These are phyloP conservation scores for Mustelus asterias DNA, from an alignment of 2,113 vertebrate genomes.

Conservation along the genomic window DNA sequence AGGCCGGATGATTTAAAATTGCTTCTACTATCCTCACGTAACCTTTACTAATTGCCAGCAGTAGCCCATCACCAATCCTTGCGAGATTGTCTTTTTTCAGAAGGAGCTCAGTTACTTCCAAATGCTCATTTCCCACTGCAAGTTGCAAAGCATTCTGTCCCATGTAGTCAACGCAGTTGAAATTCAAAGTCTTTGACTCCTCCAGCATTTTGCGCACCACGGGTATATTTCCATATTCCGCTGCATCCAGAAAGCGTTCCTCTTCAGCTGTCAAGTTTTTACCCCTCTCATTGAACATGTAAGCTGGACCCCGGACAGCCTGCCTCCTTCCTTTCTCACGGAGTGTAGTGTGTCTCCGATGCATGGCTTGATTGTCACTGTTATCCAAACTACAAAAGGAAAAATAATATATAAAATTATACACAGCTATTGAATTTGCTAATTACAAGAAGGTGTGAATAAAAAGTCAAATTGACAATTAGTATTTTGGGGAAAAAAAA, in stretches of 20 bases:
- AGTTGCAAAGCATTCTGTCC: constrained; percentile 90
- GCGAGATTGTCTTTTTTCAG: constrained; percentile 88
- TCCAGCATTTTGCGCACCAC: constrained; percentile 96
- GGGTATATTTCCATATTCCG: constrained; percentile 93
- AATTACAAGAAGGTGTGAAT: not conserved
- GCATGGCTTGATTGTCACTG: constrained; percentile 69
- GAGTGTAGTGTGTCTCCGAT: constrained; percentile 83
- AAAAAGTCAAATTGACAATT: not conserved
- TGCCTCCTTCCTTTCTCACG: constrained; percentile 92
- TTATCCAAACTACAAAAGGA: constrained; percentile 52
- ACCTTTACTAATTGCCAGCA: constrained; percentile 91
- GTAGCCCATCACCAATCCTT: constrained; percentile 79
- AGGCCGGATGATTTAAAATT: constrained; percentile 83
- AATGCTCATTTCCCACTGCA: constrained; percentile 88
- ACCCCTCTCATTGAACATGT: constrained; percentile 96
- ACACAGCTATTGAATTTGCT: not conserved
- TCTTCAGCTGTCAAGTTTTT: constrained; percentile 82
- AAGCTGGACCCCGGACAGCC: constrained; percentile 86
- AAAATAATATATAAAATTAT: not conserved
- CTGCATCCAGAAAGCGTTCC: constrained; percentile 86
- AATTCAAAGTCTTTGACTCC: constrained; percentile 91
- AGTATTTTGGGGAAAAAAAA: not conserved
- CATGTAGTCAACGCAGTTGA: constrained; percentile 96
- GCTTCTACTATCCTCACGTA: constrained; percentile 94
- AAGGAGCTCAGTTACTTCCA: constrained; percentile 90